phyloP scores from a whole-genome alignment of 2,888 invertebrate species.

The Xanthia icteritia region DNA sequence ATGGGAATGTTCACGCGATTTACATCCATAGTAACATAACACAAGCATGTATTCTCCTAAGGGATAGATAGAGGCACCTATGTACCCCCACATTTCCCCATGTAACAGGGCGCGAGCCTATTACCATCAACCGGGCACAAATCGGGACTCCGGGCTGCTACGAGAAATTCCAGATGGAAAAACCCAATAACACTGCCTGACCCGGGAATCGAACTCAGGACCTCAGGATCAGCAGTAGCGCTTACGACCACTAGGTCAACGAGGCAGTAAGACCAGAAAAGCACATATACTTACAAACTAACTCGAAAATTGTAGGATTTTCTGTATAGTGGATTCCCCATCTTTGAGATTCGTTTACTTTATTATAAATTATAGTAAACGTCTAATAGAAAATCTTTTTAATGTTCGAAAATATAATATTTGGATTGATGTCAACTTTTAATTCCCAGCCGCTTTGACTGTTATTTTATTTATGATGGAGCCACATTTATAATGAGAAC shows the following conservation, averaged over 20 bases:
- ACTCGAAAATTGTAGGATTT: background rate
- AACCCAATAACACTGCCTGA: no score
- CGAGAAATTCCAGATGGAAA: no score
- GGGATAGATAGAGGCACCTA: background rate
- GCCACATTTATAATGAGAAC: slow-evolving; percentile 31
- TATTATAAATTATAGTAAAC: slow-evolving; percentile 15
- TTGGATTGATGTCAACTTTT: slow-evolving; percentile 65
- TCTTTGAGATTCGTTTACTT: background rate
- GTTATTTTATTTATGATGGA: slow-evolving; percentile 56
- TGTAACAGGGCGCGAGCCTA: no score
- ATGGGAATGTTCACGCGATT: background rate
- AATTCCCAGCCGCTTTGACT: slow-evolving; percentile 49
- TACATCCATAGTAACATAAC: background rate
- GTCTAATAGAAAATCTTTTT: slow-evolving; percentile 33
- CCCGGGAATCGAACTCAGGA: no score
- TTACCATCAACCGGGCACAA: background rate
- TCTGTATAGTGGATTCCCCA: background rate
- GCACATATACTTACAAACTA: background rate
- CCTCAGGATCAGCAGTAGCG: no score
- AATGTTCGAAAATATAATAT: slow-evolving; percentile 48
- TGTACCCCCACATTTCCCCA: no score
- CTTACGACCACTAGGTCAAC: no score
- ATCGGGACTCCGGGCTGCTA: background rate
- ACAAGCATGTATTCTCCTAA: background rate
- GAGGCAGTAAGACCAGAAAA: background rate